These are phyloP conservation scores for Riptortus pedestris DNA, from an alignment of 1,140 invertebrate genomes.

Conservation along the genomic window DNA sequence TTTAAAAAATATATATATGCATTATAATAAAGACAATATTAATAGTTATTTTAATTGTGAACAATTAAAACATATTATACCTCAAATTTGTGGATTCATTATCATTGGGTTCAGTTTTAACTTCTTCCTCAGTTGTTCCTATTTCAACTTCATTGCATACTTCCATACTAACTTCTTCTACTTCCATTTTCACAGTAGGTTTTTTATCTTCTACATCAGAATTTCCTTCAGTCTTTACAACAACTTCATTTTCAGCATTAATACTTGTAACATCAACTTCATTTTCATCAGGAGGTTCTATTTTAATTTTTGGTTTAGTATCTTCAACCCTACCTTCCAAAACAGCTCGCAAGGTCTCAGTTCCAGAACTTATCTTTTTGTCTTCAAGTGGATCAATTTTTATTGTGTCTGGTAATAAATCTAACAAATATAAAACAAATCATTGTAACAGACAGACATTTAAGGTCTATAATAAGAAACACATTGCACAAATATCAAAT, in stretches of 20 bases:
- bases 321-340: constrained; percentile 23
- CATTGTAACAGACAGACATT: too few relatives aligned
- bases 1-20: too few relatives aligned
- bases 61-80: too few relatives aligned
- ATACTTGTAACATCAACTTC: constrained; percentile 27
- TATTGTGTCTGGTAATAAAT: too few relatives aligned
- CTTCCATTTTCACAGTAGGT: constrained; percentile 20
- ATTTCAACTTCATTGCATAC: constrained; percentile 32
- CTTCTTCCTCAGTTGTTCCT: constrained; percentile 25
- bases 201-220: constrained; percentile 3
- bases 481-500: too few relatives aligned
- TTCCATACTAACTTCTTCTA: constrained; percentile 25
- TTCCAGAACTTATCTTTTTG: constrained; percentile 19
- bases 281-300: constrained; percentile 19
- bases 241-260: constrained; percentile 19
- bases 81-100: too few relatives aligned
- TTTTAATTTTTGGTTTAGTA: constrained; percentile 21
- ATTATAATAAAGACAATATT: too few relatives aligned
- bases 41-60: too few relatives aligned
- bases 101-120: constrained; percentile 21
- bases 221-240: constrained; percentile 10
- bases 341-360: constrained; percentile 26
- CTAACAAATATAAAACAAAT: too few relatives aligned
- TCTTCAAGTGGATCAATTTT: not conserved
- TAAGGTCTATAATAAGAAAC: too few relatives aligned